Evolutionary conservation across 2,113 vertebrate genomes (phyloP), one percentile per base, ranked within the genome.

Genomic region (Nothocercus julius): DNA sequence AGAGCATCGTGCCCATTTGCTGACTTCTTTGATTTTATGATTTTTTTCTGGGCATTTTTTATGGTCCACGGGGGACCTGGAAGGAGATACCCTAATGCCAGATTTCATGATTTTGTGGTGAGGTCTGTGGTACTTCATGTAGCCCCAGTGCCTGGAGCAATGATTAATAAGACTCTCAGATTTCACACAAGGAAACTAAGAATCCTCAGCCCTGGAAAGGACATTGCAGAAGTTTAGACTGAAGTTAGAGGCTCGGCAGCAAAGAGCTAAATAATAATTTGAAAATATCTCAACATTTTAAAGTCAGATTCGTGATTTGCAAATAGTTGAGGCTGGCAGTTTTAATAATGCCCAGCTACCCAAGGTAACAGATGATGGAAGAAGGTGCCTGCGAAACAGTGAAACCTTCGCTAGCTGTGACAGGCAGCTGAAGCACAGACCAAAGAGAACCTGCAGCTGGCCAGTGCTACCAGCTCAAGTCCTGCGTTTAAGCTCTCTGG

Each of bases 201-300:
- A 86, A 51, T 28, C 16, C 66, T 49, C 34, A 18, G 34, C 16
- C 11, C 61, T n/a, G 42, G 27, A 40, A 75, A 69, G 40, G 56
- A 68, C n/a, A 59, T 42, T 53, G 13, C 17, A 2, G 66, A 66
- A 75, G 74, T n/a, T 22, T 18, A 5, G 77, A n/a, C 20, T 44
- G 1, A 40, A 0, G 13, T 38, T 13, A 61, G 36, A 6, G 25
- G 32, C 49, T 69, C 22, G 3, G 45, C 0, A 0, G 30, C 17
- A 2, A 3, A 30, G 22, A 53, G 18, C 40, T 54, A 49, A 59
- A 70, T 18, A 25, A 40, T 0, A 7, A 47, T 74, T 36, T 38
- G n/a, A 69, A 82, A 69, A 82, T 22, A 58, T 82, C 36, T 80
- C 61, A 20, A 9, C 28, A 53, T 40, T 78, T 42, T 54, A 7